Evolutionary conservation across 2,113 vertebrate genomes (phyloP), one percentile per base, ranked within the genome.

Genomic region (Scartelaos histophorus): DNA sequence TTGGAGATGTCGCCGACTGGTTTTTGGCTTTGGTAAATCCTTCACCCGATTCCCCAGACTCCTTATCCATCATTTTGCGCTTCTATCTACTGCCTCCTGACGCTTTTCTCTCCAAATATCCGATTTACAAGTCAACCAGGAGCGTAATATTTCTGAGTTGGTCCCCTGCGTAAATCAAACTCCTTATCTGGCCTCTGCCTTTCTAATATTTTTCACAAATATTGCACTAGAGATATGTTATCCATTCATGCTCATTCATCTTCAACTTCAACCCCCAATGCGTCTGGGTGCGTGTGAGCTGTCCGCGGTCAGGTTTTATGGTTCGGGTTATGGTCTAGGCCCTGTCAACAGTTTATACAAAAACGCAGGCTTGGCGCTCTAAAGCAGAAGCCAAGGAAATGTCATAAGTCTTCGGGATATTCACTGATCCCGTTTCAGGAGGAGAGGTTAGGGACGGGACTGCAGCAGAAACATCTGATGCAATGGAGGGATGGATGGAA

Each of bases 141-240:
- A 66, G 76, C 69, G 70, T 73, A 84, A 88, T 86, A 84, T 83
- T 87, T 85, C 82, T 81, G 69, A 58, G 65, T 65, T 62, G 67
- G 71, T 47, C 11, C 68, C 22, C 71, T 70, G 68, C 79, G 80
- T 74, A 81, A 87, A 87, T 87, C 83, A 81, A 70, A 2, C 43
- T 66, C 76, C 85, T 88, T 81, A 87, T 88, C 84, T 80, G 15
- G 69, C 66, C 80, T 16, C 49, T 62, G 66, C 81, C 73, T 79
- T 85, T 84, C 80, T 85, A 83, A 89, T 85, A 88, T 86, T 85
- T 82, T 53, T 68, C 71, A 82, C 84, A 85, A 81, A 87, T 88
- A 87, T 87, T 85, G 72, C 69, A 65, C 82, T 81, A 75, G 58
- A 85, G 75, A 82, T 82, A 78, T 15, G 72, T 49, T 78, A 85